Percentiles rank a stretch among this genome's conserved stretches.
Conservation (phyloP, 2,113 vertebrate species). For the Gasterosteus aculeatus region DNA sequence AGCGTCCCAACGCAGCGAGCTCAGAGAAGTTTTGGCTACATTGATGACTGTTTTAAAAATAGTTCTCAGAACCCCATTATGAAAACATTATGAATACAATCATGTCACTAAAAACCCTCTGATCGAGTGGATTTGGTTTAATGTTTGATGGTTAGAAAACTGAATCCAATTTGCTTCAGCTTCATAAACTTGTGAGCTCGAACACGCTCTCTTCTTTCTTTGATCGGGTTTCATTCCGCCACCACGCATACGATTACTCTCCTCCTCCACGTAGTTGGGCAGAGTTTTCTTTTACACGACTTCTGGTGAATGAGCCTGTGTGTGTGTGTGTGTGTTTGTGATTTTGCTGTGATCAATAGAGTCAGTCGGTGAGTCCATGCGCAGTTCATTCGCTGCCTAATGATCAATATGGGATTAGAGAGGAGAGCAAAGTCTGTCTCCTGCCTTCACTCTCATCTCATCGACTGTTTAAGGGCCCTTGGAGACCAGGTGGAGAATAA, state of each 20-base stretch:
- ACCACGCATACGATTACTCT: constrained; percentile 26
- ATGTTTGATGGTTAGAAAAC: constrained; percentile 13
- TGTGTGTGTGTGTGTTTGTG: constrained; percentile 19
- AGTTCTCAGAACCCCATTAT: background rate
- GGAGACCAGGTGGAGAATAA: background rate
- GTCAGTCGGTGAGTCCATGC: constrained; percentile 33
- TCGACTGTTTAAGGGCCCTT: constrained; percentile 22
- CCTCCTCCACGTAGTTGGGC: constrained; percentile 8
- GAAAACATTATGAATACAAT: background rate
- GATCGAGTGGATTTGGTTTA: constrained; percentile 5
- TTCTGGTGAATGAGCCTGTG: constrained; percentile 25
- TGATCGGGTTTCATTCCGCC: background rate
- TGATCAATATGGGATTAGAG: constrained; percentile 71
- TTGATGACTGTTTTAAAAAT: background rate
- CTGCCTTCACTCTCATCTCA: constrained; percentile 9
- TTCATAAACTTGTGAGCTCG: constrained; percentile 5
- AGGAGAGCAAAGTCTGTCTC: constrained; percentile 32
- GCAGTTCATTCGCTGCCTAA: constrained; percentile 56
- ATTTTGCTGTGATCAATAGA: constrained; percentile 69
- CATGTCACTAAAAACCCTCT: background rate
- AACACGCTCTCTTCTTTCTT: constrained; percentile 19
- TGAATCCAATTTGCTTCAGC: constrained; percentile 11
- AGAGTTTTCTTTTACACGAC: constrained; percentile 10
- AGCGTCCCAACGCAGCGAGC: background rate
- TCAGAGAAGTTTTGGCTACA: background rate